phyloP scores from a whole-genome alignment of 2,888 invertebrate species.

The Drosophila vallismaia region DNA sequence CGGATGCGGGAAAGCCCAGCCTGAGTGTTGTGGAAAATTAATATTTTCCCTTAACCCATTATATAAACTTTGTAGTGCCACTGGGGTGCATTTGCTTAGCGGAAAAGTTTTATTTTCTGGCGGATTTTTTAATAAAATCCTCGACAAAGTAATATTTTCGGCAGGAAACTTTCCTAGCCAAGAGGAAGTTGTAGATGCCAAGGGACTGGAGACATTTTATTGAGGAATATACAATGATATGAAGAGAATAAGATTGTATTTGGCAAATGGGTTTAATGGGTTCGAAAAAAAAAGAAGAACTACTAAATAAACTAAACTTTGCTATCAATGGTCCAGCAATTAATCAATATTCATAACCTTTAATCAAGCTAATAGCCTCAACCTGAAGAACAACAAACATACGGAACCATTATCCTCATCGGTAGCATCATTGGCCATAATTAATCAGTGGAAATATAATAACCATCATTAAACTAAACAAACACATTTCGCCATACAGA shows the following conservation, averaged over 20 bases:
- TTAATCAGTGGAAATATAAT: conserved; percentile 67
- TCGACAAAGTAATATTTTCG: conserved; percentile 45
- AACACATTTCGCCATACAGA: conserved; percentile 49
- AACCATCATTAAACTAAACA: conserved; percentile 72
- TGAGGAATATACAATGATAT: not conserved
- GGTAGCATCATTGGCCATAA: conserved; percentile 46
- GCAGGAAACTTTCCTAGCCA: conserved; percentile 29
- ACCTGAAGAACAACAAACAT: conserved; percentile 18
- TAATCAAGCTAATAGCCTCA: conserved; percentile 59
- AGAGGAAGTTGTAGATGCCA: conserved; percentile 17
- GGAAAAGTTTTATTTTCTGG: conserved; percentile 59
- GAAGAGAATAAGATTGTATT: not conserved
- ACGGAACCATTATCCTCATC: conserved; percentile 28
- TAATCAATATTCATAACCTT: conserved; percentile 29
- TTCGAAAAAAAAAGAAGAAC: not conserved
- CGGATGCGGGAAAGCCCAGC: not conserved
- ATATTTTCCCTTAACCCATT: conserved; percentile 52
- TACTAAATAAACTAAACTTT: not conserved
- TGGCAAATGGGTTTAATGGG: not conserved
- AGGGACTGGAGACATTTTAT: conserved; percentile 1
- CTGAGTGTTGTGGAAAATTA: conserved; percentile 59
- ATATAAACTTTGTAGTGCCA: conserved; percentile 57
- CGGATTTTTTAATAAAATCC: conserved; percentile 65
- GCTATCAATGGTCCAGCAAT: not conserved
- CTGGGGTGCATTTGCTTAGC: conserved; percentile 55